Base-by-base conservation (phyloP, 2,113 vertebrate species). In the Pionites leucogaster region DNA sequence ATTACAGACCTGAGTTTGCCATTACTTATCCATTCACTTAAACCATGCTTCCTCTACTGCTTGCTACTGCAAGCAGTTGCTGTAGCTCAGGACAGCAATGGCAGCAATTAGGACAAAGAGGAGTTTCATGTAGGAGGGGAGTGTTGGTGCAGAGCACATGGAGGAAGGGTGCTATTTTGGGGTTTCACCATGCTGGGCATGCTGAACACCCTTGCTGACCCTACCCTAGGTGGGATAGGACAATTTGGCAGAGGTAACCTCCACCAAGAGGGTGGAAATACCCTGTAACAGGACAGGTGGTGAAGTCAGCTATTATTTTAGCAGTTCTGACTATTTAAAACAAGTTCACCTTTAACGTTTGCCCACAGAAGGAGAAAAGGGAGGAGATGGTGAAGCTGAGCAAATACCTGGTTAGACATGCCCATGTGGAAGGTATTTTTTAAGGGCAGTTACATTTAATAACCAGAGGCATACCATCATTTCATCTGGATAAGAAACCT, bases 81-180 rank as follows among this genome's bases (percentile, higher is more conserved):
- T 17, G 3, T 33, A 24, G 31, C 27, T 65, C 5, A 8, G 35
- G 35, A 29, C 31, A 67, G 59, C 37, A 53, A 53, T 0, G 2
- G 19, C 52, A 76, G 78, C 24, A 77, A 82, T 50, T 4, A 39
- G 44, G 41, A 74, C 46, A 77, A 79, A 69, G 47, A 76, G 8
- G 22, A 82, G 11, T 49, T 91, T 63, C 31, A 9, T 2, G 1
- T 7, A 39, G 14, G 52, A 67, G 13, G 15, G 0, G 0, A 85
- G 13, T 22, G 13, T 13, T 13, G 3, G n/a, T 81, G n/a, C 35
- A 75, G 41, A 68, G 16, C 27, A 23, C 15, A 6, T 4, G 1
- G 22, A 80, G 53, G 15, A 82, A 79, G 44, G 23, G 44, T 75
- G 11, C 5, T 70, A 0, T 22, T 93, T 50, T 28, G 12, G 16